phyloP scores from a whole-genome alignment of 2,888 invertebrate genomes.

The Sphaerophoria taeniata region DNA sequence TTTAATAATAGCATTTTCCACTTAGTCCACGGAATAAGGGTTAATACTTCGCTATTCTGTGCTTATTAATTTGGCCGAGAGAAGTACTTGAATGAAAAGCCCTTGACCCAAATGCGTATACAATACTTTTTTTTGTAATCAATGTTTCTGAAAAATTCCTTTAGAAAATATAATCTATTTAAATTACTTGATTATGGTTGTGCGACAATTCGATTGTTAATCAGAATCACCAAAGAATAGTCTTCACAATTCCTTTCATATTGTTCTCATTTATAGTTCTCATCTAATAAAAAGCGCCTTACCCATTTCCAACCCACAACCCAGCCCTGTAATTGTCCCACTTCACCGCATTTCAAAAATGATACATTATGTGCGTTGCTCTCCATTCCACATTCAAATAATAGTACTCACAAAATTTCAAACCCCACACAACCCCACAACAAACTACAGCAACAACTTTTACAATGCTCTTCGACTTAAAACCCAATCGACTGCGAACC shows the following conservation, averaged over 20 bases:
- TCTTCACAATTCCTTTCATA: background rate
- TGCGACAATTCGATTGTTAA: too few species aligned
- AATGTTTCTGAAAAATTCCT: too few species aligned
- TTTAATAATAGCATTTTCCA: too few species aligned
- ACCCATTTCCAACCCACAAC: background rate
- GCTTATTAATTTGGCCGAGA: too few species aligned
- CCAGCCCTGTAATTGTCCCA: constrained; percentile 57
- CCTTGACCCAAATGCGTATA: too few species aligned
- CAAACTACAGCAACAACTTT: constrained; percentile 16
- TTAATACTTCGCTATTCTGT: too few species aligned
- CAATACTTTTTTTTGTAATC: too few species aligned
- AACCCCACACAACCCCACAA: constrained; percentile 34
- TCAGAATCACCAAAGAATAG: background rate
- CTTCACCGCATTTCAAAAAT: constrained; percentile 50
- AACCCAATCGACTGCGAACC: constrained; percentile 72
- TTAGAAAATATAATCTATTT: too few species aligned
- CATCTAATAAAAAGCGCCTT: constrained; percentile 11
- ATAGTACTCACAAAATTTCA: constrained; percentile 25
- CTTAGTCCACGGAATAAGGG: too few species aligned
- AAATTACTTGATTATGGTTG: too few species aligned
- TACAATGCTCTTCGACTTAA: constrained; percentile 44
- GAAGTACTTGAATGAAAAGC: too few species aligned
- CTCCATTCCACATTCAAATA: constrained; percentile 44
- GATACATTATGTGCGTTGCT: constrained; percentile 40
- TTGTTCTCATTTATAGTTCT: background rate